Evolutionary conservation across 1,140 invertebrate species (phyloP), one percentile per base, ranked within the genome.

Genomic region (Diachasma alloeum): DNA sequence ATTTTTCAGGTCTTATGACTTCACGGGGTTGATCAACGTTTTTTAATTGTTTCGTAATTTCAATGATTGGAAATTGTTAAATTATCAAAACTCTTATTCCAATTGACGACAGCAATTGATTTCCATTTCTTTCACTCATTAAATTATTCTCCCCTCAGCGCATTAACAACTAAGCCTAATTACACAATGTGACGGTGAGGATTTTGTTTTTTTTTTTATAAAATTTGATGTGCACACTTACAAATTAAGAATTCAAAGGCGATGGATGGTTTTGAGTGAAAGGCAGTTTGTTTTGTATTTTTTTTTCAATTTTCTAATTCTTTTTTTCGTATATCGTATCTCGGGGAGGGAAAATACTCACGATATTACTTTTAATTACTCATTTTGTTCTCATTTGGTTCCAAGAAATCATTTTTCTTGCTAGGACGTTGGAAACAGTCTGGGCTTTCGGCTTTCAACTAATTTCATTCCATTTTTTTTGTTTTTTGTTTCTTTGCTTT

Each of bases 221-320:
- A 39, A 42, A 39, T 74, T 74, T 76, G 44, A 68, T 68, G 66
- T 68, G 66, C 66, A 68, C 36, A 68, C 59, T 76, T 72, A 67
- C 66, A 72, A 76, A 59, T 76, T 76, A 70, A 71, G 56, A 71
- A 76, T 70, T 76, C 74, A 70, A 76, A 76, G 74, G 70, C 74
- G 74, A 70, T 70, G 70, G 67, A 71, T 76, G 70, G 74, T 76
- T 76, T 59, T 76, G 70, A 76, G 74, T 76, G 74, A 70, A 76
- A 76, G 74, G 74, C 74, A 76, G 74, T 70, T 76, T 59, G 68
- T 66, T 74, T 74, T 68, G 36, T 68, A 39, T 39, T 56, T 76
- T 56, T 70, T 63, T 59, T 39, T 53, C 44, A 9, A 22, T 36
- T 72, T 53, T 26, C 53, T 2, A 31, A 26, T 24, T 72, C 53